A percentile compares a stretch with the other conserved stretches of the same genome.
Evolutionary conservation across 1,140 invertebrate species (phyloP).

Genomic region (Oryzaephilus surinamensis): DNA sequence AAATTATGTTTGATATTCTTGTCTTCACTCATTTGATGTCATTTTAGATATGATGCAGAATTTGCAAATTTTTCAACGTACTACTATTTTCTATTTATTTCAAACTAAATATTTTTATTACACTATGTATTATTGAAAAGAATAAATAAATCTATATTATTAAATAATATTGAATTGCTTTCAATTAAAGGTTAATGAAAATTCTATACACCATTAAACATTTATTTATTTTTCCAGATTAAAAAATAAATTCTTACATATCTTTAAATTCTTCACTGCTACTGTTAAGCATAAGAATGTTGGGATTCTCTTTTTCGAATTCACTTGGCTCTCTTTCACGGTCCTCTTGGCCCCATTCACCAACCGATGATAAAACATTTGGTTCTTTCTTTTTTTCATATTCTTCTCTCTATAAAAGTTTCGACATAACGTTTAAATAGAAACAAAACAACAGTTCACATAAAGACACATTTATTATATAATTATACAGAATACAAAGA

Average conservation of each 20-base stretch:
- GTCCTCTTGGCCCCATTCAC: constrained; percentile 62
- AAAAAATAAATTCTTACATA: constrained; percentile 48
- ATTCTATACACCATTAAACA: constrained; percentile 1
- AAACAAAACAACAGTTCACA: constrained; percentile 12
- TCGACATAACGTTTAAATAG: constrained; percentile 8
- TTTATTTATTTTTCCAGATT: constrained; percentile 5
- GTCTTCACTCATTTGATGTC: no score
- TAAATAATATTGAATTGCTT: no score
- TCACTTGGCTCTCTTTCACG: constrained; percentile 57
- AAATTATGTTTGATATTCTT: no score
- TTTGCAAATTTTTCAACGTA: no score
- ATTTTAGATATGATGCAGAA: no score
- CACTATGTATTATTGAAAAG: no score
- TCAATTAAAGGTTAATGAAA: no score
- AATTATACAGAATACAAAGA: constrained; percentile 4
- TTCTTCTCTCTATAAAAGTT: constrained; percentile 50
- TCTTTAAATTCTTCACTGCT: constrained; percentile 65
- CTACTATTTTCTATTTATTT: no score
- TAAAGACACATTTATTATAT: constrained; percentile 9
- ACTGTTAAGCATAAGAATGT: constrained; percentile 62
- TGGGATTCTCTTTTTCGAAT: constrained; percentile 68
- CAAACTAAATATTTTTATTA: no score
- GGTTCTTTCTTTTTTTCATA: constrained; percentile 51
- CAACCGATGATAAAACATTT: constrained; percentile 58
- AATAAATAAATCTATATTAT: no score